Percentiles rank a stretch among this genome's conserved stretches.
Evolutionary conservation across 2,113 vertebrate species (phyloP).

Genomic region (Herpetotheres cachinnans): DNA sequence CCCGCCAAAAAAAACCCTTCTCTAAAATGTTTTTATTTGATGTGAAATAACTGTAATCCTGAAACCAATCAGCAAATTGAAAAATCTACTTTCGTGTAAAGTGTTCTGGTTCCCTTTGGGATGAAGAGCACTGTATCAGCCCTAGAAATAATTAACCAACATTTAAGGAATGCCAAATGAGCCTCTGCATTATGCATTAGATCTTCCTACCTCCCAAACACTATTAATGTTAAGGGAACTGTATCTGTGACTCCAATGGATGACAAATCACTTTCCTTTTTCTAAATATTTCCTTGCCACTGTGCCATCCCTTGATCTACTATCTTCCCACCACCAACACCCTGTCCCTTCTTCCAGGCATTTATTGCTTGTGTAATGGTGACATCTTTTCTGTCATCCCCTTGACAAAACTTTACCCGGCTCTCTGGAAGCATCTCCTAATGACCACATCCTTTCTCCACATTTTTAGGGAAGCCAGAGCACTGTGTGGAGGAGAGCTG

Average conservation of each 20-base stretch:
- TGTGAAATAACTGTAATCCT: neutral
- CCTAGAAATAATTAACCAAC: conserved; percentile 11
- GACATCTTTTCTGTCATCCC: neutral
- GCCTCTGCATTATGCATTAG: neutral
- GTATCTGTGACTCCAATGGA: neutral
- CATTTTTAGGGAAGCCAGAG: neutral
- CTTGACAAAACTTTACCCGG: neutral
- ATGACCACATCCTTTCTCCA: neutral
- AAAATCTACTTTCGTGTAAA: neutral
- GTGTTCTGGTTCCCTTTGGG: neutral
- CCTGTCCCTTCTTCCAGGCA: neutral
- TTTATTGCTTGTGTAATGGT: neutral
- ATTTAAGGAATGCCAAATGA: neutral
- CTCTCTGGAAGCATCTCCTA: neutral
- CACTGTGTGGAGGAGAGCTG: neutral
- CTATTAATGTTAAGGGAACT: neutral
- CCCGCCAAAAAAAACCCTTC: neutral
- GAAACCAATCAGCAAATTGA: neutral
- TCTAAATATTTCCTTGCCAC: neutral
- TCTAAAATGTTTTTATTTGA: neutral
- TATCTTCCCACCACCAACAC: neutral
- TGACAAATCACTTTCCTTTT: neutral
- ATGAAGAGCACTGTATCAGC: neutral
- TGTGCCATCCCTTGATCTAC: neutral
- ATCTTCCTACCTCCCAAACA: neutral